These are phyloP conservation scores for Gallinago jamesoni DNA, from an alignment of 2,113 vertebrate species.

Conservation along the genomic window DNA sequence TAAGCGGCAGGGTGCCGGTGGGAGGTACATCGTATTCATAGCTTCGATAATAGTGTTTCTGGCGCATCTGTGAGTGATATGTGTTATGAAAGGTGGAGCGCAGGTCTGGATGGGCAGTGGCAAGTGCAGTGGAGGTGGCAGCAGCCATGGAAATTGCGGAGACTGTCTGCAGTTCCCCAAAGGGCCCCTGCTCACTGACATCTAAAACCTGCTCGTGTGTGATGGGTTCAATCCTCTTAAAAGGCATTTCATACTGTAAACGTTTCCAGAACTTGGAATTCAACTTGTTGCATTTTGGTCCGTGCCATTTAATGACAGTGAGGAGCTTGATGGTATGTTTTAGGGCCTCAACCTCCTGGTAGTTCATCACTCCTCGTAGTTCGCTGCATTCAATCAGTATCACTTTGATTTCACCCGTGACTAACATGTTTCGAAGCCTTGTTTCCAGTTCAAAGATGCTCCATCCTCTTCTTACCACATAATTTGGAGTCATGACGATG, in stretches of 20 bases:
- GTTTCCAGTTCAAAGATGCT: slow-evolving; percentile 99
- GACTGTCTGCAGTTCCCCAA: slow-evolving; percentile 97
- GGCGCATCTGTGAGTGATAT: slow-evolving; percentile 96
- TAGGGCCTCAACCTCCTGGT: slow-evolving; percentile 98
- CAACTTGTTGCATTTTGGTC: slow-evolving; percentile 96
- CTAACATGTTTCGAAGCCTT: slow-evolving; percentile 95
- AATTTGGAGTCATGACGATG: slow-evolving; percentile 98
- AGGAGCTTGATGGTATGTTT: slow-evolving; percentile 98
- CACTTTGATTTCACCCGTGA: slow-evolving; percentile 96
- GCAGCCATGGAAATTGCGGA: slow-evolving; percentile 98
- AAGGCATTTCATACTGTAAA: slow-evolving; percentile 99
- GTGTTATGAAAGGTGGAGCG: slow-evolving; percentile 97
- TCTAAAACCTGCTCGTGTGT: slow-evolving; percentile 93
- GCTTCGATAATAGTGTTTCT: slow-evolving; percentile 99
- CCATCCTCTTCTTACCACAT: slow-evolving; percentile 96
- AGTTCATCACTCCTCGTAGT: slow-evolving; percentile 98
- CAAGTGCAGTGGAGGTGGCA: slow-evolving; percentile 96
- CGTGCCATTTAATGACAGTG: slow-evolving; percentile 96
- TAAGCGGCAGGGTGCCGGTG: slow-evolving; percentile 92
- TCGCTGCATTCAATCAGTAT: slow-evolving; percentile 98
- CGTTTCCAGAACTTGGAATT: slow-evolving; percentile 99
- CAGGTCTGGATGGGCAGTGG: slow-evolving; percentile 96
- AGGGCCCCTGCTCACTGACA: slow-evolving; percentile 95
- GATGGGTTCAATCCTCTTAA: slow-evolving; percentile 94
- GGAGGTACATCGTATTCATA: slow-evolving; percentile 96